Evolutionary conservation across 2,113 vertebrate species (phyloP), one percentile per base, ranked within the genome.

Genomic region (Petromus typicus): DNA sequence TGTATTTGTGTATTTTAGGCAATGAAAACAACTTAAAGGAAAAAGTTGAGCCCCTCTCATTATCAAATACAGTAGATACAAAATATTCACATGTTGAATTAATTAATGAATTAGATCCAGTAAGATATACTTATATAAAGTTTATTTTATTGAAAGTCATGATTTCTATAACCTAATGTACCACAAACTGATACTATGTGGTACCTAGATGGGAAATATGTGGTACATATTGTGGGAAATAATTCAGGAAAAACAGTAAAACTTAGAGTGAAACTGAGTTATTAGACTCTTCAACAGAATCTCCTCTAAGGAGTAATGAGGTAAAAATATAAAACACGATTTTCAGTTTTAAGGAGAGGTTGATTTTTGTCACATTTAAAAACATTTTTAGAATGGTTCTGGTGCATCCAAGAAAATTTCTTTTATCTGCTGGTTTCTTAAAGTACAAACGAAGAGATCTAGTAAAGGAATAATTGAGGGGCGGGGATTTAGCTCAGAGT

Each of bases 371-470:
- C 23, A 45, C 27, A 71, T 76, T 82, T 12, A 51, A 73, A 87
- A 34, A 66, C 79, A n/a, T 82, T 82, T 79, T 76, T 51, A n/a
- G 16, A 66, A 89, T 48, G 48, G 92, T 95, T 63, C 75, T 63
- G 86, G 30, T 30, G 51, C 30, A 51, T 75, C 89, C 54, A n/a
- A 3, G 22, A 95, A 86, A 25, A 56, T 48, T 73, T 92, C 67
- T 87, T 94, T 97, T 23, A 95, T 86, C 56, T 93, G 69, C 16
- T 94, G 81, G 23, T 95, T 97, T n/a, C 86, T 90, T 66, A 94
- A n/a, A 16, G 90, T 69, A 69, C 37, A 69, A 69, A 69, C 37
- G 17, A 69, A 69, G 7, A 8, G n/a, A 69, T 69, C 37, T 37
- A 37, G 66, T 37, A 69, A 22, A 37, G n/a, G 66, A 18, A n/a